Evolutionary conservation across 2,797 vertebrate species (phyloP).

Genomic region (Gallinago stenura): DNA sequence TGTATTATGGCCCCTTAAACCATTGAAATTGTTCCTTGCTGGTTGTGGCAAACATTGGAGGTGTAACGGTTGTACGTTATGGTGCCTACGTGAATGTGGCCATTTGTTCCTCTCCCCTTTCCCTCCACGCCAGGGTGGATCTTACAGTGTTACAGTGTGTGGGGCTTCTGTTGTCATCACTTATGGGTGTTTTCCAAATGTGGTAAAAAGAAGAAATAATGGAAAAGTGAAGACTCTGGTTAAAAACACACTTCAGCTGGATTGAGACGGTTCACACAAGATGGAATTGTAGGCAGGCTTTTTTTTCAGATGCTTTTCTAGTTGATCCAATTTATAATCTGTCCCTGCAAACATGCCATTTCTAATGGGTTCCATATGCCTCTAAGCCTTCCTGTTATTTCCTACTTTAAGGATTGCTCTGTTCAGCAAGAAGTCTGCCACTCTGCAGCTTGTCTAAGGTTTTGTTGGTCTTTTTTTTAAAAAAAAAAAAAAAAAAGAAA

Average conservation of each 20-base stretch:
- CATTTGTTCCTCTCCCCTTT: neutral
- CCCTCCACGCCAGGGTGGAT: neutral
- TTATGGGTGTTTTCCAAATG: neutral
- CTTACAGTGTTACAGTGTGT: neutral
- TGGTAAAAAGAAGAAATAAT: slow-evolving; percentile 15
- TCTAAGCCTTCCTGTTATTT: slow-evolving; percentile 53
- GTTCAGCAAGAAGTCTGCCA: slow-evolving; percentile 60
- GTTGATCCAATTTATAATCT: slow-evolving; percentile 67
- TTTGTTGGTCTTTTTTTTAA: no score
- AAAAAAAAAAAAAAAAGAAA: neutral
- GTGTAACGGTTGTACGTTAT: neutral
- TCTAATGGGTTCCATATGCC: slow-evolving; percentile 69
- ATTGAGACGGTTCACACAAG: slow-evolving; percentile 23
- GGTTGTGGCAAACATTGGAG: neutral
- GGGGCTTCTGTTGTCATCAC: neutral
- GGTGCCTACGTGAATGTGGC: neutral
- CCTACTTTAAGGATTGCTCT: slow-evolving; percentile 36
- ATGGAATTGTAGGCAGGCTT: neutral
- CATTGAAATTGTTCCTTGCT: neutral
- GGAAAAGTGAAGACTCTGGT: neutral
- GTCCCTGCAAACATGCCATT: slow-evolving; percentile 60
- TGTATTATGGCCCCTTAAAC: neutral
- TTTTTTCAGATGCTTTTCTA: slow-evolving; percentile 57
- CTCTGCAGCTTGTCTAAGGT: slow-evolving; percentile 39
- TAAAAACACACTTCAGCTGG: slow-evolving; percentile 18